Percentiles rank a stretch among this genome's conserved stretches.
Evolutionary conservation across 2,113 vertebrate genomes (phyloP).

Genomic region (Lagopus leucura): DNA sequence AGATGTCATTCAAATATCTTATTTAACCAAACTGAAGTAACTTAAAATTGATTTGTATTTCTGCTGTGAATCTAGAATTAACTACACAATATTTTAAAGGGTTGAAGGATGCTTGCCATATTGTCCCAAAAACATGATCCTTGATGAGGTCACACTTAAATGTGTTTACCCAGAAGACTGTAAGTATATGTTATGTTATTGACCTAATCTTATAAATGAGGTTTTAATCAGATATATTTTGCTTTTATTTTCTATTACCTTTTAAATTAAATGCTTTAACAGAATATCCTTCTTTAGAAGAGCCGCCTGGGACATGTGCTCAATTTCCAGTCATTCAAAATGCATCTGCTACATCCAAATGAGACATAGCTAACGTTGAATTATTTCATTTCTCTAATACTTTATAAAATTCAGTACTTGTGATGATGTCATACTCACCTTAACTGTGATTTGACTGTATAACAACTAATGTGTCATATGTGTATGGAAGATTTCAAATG

Average conservation of each 20-base stretch:
- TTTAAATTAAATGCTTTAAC: not conserved
- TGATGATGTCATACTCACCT: not conserved
- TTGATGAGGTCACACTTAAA: conserved; percentile 94
- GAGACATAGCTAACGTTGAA: not conserved
- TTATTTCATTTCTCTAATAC: not conserved
- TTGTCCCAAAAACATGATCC: conserved; percentile 93
- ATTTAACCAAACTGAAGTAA: not conserved
- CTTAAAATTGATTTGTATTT: not conserved
- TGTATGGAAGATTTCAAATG: not conserved
- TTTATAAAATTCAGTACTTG: not conserved
- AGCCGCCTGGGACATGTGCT: not conserved
- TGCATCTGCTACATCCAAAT: not conserved
- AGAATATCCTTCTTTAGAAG: not conserved
- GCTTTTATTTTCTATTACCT: not conserved
- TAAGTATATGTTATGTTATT: conserved; percentile 78
- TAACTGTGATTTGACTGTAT: not conserved
- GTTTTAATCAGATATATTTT: not conserved
- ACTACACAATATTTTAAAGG: conserved; percentile 72
- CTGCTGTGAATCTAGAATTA: not conserved
- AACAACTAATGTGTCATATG: not conserved
- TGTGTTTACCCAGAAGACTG: conserved; percentile 96
- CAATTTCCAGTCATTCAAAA: not conserved
- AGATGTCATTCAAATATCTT: not conserved
- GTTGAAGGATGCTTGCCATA: conserved; percentile 96
- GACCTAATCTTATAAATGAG: not conserved